Base-by-base conservation (phyloP, 2,888 invertebrate genomes). In the Endotricha flammealis region DNA sequence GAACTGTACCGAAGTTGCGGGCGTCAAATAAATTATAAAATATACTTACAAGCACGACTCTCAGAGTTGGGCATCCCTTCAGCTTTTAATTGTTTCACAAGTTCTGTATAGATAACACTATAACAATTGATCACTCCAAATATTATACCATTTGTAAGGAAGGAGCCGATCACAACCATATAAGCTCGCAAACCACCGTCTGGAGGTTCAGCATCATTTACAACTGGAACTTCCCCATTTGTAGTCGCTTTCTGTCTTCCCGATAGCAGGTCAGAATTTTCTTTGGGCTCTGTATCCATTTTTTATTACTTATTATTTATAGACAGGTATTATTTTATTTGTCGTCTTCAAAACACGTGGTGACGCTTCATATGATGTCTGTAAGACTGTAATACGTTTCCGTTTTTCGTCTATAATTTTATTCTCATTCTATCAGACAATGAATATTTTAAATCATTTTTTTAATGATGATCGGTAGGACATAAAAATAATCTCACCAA, bases 121-220 rank as follows among this genome's bases (percentile, higher is more conserved):
- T 93, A 96, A 0, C 94, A 93, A 82, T 97, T 97, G 61, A 97
- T 95, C 28, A 95, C 91, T 29, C 97, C 95, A 74, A 97, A 96
- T 33, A 97, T 87, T 32, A 96, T 91, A 4, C 97, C 97, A 75
- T 97, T 97, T 59, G 94, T 94, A 39, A 95, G 85, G 73, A 97
- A 95, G 39, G 96, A 95, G 27, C 92, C 95, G 25, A 95, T 57
- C 89, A 96, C 90, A 9, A 97, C 92, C 41, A 92, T 76, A 91
- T 94, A 95, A 0, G 95, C 96, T 57, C 94, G 88, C 8, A 90
- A 50, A 0, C 95, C 95, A 7, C 95, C 95, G 75, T 96, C 94
- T 0, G 93, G 92, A 12, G 90, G 90, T 14, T 76, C 81, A 30
- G 17, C 32, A 10, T 35, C 32, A 9, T 20, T 11, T 29, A 7